These are phyloP conservation scores for Apoda limacodes DNA, from an alignment of 2,888 invertebrate genomes.

Conservation along the genomic window DNA sequence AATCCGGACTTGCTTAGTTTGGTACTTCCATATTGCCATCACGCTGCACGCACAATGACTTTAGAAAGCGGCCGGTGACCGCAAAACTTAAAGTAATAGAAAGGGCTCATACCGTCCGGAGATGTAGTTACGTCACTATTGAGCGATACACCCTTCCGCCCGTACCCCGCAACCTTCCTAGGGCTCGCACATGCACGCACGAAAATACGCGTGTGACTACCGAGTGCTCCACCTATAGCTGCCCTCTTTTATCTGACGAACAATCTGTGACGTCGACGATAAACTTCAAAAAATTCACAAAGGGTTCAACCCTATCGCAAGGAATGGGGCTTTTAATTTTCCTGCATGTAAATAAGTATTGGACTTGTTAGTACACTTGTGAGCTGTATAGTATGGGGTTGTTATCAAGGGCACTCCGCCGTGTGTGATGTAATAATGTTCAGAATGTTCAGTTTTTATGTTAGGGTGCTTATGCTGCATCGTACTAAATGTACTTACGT, in stretches of 20 bases:
- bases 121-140: conserved; percentile 57
- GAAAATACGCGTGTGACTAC: conserved; percentile 8
- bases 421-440: conserved; percentile 60
- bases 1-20: too few relatives aligned
- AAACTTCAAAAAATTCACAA: conserved; percentile 47
- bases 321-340: conserved; percentile 64
- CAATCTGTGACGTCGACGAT: conserved; percentile 42
- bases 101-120: conserved; percentile 34
- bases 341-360: conserved; percentile 65
- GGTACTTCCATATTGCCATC: conserved; percentile 40
- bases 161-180: conserved; percentile 12
- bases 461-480: too few relatives aligned
- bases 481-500: too few relatives aligned
- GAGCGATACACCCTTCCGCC: conserved; percentile 36
- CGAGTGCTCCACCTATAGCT: conserved; percentile 44
- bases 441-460: conserved; percentile 47
- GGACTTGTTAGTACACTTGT: conserved; percentile 66
- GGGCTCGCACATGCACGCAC: conserved; percentile 4
- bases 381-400: conserved; percentile 52
- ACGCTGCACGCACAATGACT: conserved; percentile 52
- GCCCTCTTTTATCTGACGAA: conserved; percentile 40
- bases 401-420: conserved; percentile 59
- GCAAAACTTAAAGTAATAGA: conserved; percentile 62
- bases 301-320: conserved; percentile 58
- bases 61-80: conserved; percentile 63